Evolutionary conservation across 2,888 invertebrate species (phyloP).

Genomic region (Acanthoscelides obtectus): DNA sequence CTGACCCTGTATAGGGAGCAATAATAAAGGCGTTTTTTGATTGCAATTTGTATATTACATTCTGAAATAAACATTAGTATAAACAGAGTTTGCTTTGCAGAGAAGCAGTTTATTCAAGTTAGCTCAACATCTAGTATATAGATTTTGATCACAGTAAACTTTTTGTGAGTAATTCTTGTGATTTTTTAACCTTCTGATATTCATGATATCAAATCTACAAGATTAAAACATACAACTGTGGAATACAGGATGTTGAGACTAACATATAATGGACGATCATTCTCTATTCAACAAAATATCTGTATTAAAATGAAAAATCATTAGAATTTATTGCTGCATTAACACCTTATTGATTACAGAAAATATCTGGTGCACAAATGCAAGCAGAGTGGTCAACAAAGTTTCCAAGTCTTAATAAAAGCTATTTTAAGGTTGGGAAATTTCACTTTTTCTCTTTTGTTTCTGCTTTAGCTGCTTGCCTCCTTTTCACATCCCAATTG

Average conservation of each 20-base stretch:
- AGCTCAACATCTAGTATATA: background rate
- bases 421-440: background rate
- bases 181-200: too few species aligned
- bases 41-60: conserved; percentile 14
- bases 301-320: background rate
- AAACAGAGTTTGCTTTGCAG: background rate
- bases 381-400: background rate
- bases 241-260: background rate
- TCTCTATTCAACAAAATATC: background rate
- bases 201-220: background rate
- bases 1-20: background rate
- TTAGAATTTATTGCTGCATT: background rate
- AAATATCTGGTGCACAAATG: background rate
- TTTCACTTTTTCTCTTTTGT: conserved; percentile 16
- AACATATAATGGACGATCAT: background rate
- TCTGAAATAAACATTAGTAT: conserved; percentile 2
- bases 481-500: conserved; percentile 95
- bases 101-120: background rate
- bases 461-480: conserved; percentile 43
- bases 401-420: background rate
- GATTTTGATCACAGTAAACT: background rate
- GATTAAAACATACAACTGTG: background rate
- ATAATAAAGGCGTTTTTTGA: background rate
- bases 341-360: background rate
- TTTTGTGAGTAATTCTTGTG: background rate